phyloP scores from a whole-genome alignment of 2,113 vertebrate genomes.

The Spilogale gracilis region DNA sequence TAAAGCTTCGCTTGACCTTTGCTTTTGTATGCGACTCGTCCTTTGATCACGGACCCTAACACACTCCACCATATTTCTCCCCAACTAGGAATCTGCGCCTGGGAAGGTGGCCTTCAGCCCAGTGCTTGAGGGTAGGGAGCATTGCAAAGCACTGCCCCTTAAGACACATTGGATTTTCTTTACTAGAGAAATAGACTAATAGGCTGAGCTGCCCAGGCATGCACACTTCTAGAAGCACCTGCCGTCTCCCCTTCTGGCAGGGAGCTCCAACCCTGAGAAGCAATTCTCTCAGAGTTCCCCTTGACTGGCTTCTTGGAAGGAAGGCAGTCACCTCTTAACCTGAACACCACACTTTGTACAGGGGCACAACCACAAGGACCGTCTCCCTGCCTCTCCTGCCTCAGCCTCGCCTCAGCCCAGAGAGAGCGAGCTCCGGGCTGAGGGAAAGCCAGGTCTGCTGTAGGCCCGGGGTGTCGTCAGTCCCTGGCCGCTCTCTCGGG shows the following conservation, averaged over 20 bases:
- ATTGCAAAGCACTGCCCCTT: background rate
- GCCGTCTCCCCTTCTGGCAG: background rate
- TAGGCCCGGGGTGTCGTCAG: background rate
- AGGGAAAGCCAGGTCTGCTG: no score
- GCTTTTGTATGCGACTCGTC: no score
- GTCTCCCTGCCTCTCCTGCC: background rate
- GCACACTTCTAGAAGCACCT: background rate
- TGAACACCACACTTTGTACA: background rate
- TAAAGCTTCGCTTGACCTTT: no score
- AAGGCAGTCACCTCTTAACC: background rate
- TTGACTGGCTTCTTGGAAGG: background rate
- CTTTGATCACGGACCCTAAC: no score
- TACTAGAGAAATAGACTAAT: no score
- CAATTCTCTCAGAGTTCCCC: background rate
- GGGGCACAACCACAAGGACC: background rate
- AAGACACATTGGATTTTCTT: background rate
- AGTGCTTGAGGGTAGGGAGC: background rate
- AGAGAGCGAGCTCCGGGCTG: background rate
- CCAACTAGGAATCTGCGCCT: background rate
- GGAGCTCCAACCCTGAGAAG: background rate
- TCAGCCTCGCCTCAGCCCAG: background rate
- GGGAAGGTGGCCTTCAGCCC: background rate
- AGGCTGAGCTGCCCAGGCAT: background rate
- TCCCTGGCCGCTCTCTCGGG: background rate
- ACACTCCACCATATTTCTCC: background rate